phyloP scores from a whole-genome alignment of 2,888 invertebrate species.

The Liopterus haemorrhoidalis region DNA sequence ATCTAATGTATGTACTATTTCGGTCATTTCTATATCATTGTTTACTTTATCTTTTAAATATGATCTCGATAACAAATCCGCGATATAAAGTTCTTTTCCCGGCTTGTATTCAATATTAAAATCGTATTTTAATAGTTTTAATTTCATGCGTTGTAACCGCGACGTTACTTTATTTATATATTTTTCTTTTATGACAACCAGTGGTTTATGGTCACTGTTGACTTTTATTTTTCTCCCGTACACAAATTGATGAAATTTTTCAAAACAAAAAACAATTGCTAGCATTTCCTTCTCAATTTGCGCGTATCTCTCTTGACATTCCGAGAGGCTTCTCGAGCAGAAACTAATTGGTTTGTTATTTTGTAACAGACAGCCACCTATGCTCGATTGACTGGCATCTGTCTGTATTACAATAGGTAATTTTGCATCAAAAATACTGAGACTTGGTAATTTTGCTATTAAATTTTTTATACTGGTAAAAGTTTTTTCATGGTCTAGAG shows the following conservation, averaged over 20 bases:
- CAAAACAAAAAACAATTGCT: constrained; percentile 15
- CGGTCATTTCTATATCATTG: neutral
- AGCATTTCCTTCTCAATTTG: constrained; percentile 32
- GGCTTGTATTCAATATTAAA: constrained; percentile 21
- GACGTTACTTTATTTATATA: constrained; percentile 21
- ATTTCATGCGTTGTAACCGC: constrained; percentile 34
- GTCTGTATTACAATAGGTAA: neutral
- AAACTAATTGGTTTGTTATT: constrained; percentile 19
- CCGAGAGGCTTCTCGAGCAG: constrained; percentile 28
- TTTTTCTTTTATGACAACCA: constrained; percentile 28
- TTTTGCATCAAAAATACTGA: constrained; percentile 3
- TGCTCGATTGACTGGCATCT: neutral
- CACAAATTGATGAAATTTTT: constrained; percentile 25
- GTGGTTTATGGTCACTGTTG: constrained; percentile 26
- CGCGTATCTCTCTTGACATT: constrained; percentile 28
- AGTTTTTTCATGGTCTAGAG: constrained; percentile 10
- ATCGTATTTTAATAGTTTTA: constrained; percentile 35
- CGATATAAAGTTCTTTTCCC: neutral
- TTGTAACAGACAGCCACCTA: constrained; percentile 5
- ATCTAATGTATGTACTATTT: neutral
- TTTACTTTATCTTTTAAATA: neutral
- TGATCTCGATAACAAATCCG: constrained; percentile 1
- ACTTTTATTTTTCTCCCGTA: constrained; percentile 22
- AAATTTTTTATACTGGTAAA: constrained; percentile 22
- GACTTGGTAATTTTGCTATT: constrained; percentile 10